These are phyloP conservation scores for Acheta domesticus DNA, from an alignment of 2,888 invertebrate genomes.

Conservation along the genomic window DNA sequence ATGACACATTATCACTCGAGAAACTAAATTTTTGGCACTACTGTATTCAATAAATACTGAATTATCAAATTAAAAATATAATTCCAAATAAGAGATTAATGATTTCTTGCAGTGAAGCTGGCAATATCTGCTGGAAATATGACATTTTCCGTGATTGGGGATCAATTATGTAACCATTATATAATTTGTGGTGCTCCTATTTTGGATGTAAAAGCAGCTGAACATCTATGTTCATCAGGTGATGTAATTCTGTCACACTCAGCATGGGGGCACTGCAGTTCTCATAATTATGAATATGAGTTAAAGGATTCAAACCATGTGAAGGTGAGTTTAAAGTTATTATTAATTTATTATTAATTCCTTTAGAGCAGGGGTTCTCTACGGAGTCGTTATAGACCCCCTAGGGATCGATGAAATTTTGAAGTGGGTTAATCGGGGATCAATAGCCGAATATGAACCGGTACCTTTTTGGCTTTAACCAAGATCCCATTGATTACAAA, in stretches of 20 bases:
- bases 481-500: too few species aligned
- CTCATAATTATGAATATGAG: conserved; percentile 48
- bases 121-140: conserved; percentile 59
- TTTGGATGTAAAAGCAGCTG: conserved; percentile 54
- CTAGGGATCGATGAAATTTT: too few species aligned
- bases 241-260: conserved; percentile 55
- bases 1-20: too few species aligned
- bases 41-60: too few species aligned
- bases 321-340: conserved; percentile 49
- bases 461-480: too few species aligned
- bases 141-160: conserved; percentile 56
- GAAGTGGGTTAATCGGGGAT: too few species aligned
- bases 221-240: conserved; percentile 53
- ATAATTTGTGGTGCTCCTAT: conserved; percentile 56
- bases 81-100: background rate
- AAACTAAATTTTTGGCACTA: background rate
- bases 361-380: too few species aligned
- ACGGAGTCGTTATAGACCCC: too few species aligned
- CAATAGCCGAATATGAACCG: too few species aligned
- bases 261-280: conserved; percentile 57
- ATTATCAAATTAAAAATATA: too few species aligned
- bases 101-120: conserved; percentile 49
- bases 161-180: conserved; percentile 53
- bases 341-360: too few species aligned
- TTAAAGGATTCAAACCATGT: conserved; percentile 47